phyloP scores from a whole-genome alignment of 2,888 invertebrate genomes.

The Steromphala cineraria region DNA sequence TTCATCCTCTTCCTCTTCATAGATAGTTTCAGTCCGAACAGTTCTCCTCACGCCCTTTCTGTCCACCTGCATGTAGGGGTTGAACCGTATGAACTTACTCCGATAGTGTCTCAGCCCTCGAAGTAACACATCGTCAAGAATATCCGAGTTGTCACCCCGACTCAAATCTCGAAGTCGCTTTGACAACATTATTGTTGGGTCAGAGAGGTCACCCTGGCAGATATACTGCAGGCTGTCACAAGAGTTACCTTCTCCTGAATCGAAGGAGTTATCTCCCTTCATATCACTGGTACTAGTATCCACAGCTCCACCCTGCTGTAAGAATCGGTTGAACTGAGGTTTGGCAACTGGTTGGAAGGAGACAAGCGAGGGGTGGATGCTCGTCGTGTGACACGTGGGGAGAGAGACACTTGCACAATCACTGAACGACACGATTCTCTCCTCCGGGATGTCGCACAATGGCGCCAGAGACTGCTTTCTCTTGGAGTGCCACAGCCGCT shows the following conservation, averaged over 20 bases:
- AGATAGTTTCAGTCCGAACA: not conserved
- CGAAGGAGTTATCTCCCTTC: slow-evolving; percentile 7
- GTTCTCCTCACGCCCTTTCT: not conserved
- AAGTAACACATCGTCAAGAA: slow-evolving; percentile 1
- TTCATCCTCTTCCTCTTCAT: slow-evolving; percentile 9
- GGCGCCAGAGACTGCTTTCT: not conserved
- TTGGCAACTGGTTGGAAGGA: not conserved
- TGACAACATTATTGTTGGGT: not conserved
- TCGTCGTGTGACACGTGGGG: not conserved
- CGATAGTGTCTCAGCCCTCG: not conserved
- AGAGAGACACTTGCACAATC: not conserved
- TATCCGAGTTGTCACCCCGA: not conserved
- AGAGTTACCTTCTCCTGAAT: slow-evolving; percentile 1
- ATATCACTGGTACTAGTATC: not conserved
- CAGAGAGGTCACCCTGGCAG: not conserved
- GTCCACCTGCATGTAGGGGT: not conserved
- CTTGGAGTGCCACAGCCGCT: not conserved
- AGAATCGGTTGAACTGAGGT: not conserved
- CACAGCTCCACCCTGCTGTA: not conserved
- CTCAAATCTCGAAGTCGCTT: not conserved
- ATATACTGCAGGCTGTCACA: not conserved
- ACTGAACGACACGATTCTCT: not conserved
- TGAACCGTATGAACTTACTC: not conserved
- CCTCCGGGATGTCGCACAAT: not conserved
- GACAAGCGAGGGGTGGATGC: not conserved